Evolutionary conservation across 2,888 invertebrate species (phyloP).

Genomic region (Seladonia tumulorum): DNA sequence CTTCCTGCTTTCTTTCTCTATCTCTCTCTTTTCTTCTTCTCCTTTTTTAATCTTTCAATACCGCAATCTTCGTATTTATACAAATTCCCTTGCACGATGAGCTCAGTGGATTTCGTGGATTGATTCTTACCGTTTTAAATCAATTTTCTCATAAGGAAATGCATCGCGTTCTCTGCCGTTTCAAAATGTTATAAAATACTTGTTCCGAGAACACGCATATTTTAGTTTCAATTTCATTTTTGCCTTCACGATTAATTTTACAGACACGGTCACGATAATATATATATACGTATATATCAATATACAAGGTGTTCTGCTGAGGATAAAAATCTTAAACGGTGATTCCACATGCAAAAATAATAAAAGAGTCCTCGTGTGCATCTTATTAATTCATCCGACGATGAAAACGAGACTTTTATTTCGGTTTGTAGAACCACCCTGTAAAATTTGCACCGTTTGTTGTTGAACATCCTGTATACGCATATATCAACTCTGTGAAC

Average conservation of each 20-base stretch:
- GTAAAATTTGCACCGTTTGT: background rate
- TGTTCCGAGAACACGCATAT: conserved; percentile 45
- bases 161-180: conserved; percentile 14
- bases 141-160: conserved; percentile 5
- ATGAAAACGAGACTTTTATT: background rate
- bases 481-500: conserved; percentile 70
- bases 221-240: conserved; percentile 32
- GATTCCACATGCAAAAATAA: background rate
- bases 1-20: background rate
- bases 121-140: conserved; percentile 26
- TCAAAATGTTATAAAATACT: conserved; percentile 50
- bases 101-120: conserved; percentile 21
- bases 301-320: background rate
- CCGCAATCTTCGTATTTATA: conserved; percentile 48
- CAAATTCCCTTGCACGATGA: conserved; percentile 40
- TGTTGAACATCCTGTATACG: background rate
- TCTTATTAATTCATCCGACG: background rate
- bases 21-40: background rate
- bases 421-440: background rate
- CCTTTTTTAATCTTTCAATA: conserved; percentile 26
- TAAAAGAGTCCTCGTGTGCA: background rate
- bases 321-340: background rate
- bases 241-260: conserved; percentile 43
- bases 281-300: background rate
- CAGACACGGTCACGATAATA: conserved; percentile 48